Percentiles rank a stretch among this genome's conserved stretches.
phyloP scores from a whole-genome alignment of 2,888 invertebrate genomes.

The Pyrocoelia pectoralis region DNA sequence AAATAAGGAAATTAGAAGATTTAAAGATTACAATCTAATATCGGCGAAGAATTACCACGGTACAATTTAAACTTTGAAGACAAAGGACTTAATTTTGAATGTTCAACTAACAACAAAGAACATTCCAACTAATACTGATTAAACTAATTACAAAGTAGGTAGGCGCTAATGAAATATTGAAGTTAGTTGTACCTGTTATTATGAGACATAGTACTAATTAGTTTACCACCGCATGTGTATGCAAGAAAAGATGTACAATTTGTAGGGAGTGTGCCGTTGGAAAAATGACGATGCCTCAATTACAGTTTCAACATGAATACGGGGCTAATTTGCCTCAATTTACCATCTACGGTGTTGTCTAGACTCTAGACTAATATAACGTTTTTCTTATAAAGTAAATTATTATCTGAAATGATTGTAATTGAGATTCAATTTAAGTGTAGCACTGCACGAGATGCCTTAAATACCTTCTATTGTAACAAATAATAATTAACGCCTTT shows the following conservation, averaged over 20 bases:
- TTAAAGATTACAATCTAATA: slow-evolving; percentile 2
- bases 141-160: slow-evolving; percentile 12
- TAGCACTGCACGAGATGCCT: too few species aligned
- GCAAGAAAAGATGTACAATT: neutral
- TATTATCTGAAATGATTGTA: too few species aligned
- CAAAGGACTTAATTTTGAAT: slow-evolving; percentile 10
- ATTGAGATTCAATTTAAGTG: too few species aligned
- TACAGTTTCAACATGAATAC: neutral
- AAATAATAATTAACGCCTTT: too few species aligned
- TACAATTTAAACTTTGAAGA: slow-evolving; percentile 7
- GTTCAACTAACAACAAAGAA: slow-evolving; percentile 11
- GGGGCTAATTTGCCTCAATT: too few species aligned
- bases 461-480: too few species aligned
- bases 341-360: too few species aligned
- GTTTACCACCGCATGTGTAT: neutral
- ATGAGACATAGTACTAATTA: slow-evolving; percentile 5
- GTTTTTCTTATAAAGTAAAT: too few species aligned
- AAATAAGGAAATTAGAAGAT: neutral
- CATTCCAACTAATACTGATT: slow-evolving; percentile 7
- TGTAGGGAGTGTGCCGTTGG: too few species aligned
- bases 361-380: too few species aligned
- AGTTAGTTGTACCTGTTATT: slow-evolving; percentile 6
- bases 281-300: neutral
- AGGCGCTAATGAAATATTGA: slow-evolving; percentile 5
- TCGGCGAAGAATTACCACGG: slow-evolving; percentile 7